Base-by-base conservation (phyloP, 1,140 invertebrate species). In the Ctenoplectra terminalis region DNA sequence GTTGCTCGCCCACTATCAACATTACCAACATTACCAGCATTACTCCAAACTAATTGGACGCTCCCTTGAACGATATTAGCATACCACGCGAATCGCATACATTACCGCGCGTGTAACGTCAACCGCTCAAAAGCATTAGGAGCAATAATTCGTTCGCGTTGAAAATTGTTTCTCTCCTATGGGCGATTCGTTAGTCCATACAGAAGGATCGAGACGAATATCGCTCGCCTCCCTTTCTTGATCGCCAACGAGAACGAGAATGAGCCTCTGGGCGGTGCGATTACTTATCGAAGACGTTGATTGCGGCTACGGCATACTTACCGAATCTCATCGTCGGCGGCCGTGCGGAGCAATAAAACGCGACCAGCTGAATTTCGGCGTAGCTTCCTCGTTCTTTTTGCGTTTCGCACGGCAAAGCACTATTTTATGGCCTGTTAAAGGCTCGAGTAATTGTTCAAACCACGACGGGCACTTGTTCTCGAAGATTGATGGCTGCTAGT, bases 221-320 rank as follows among this genome's bases (percentile, higher is more conserved):
- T 85, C 75, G 83, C 56, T 71, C 50, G 56, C 46, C 67, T 73
- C 69, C 29, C 75, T 46, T 11, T 43, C n/a, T 43, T 48, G 75
- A 37, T 56, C 43, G 66, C 82, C 60, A 37, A 83, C 69, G 54
- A 74, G 67, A 54, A 50, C 46, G 63, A 52, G 84, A 60, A 74
- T 71, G 75, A 75, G 31, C 58, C 78, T 79, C 50, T 73, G 48
- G 67, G 84, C 78, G 48, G 66, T 77, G 67, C 66, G 67, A 86
- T 86, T 85, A 86, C 79, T 86, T 78, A 86, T 82, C 77, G 84
- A 72, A 46, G 84, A 86, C 84, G 78, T 85, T 86, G 83, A 86
- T 86, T 86, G 83, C 84, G 48, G 58, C 70, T 67, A 76, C 75
- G 83, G 66, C 84, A 85, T 50, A 82, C 78, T 72, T 76, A 67